phyloP scores from a whole-genome alignment of 1,140 invertebrate species.

The Amyelois transitella region DNA sequence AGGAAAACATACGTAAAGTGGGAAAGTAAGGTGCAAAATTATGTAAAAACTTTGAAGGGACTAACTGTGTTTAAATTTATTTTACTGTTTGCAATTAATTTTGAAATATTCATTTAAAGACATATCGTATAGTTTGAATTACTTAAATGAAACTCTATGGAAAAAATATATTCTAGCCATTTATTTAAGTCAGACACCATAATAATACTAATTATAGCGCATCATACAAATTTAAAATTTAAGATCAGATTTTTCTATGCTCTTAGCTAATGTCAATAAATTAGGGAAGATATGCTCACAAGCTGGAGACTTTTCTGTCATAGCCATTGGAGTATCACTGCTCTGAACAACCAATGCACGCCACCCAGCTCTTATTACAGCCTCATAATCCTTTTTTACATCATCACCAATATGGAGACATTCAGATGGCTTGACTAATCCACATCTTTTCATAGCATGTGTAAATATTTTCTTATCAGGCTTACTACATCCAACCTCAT shows the following conservation, averaged over 20 bases:
- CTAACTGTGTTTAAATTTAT: too few relatives aligned
- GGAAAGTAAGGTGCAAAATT: neutral
- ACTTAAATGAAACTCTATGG: too few relatives aligned
- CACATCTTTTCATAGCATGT: conserved; percentile 75
- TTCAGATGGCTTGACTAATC: conserved; percentile 71
- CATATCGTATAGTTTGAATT: too few relatives aligned
- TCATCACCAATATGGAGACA: conserved; percentile 90
- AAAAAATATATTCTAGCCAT: too few relatives aligned
- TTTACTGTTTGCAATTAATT: too few relatives aligned
- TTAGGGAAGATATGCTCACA: conserved; percentile 28
- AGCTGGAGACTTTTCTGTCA: conserved; percentile 22
- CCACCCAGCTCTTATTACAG: conserved; percentile 84
- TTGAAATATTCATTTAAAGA: too few relatives aligned
- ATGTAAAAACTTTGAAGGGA: neutral
- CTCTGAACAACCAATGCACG: conserved; percentile 77
- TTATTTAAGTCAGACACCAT: too few relatives aligned
- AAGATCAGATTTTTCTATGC: too few relatives aligned
- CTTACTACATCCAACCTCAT: conserved; percentile 83
- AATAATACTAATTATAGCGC: too few relatives aligned
- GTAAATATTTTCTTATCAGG: conserved; percentile 84
- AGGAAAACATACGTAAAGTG: neutral
- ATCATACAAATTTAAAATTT: too few relatives aligned
- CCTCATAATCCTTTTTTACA: conserved; percentile 83
- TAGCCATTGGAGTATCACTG: conserved; percentile 20
- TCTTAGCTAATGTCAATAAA: too few relatives aligned